Evolutionary conservation across 2,797 vertebrate species (phyloP), one percentile per base, ranked within the genome.

Genomic region (Aeoliscus strigatus): DNA sequence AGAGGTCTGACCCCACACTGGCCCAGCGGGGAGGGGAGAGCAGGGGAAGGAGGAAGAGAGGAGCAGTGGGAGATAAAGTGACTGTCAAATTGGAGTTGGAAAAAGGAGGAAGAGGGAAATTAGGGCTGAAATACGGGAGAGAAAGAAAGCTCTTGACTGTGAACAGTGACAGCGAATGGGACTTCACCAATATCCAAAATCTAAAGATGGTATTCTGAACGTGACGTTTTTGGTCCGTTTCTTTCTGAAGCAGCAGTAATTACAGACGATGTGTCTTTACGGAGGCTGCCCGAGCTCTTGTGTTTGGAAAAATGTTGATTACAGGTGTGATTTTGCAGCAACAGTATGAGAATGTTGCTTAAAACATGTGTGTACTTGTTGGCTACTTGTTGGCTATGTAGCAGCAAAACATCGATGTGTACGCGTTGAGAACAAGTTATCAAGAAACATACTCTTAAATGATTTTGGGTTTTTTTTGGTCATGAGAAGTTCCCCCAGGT

Each of bases 261-360:
- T 75, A 81, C 30, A 77, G 76, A 32, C 42, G 23, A n/a, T 56
- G 35, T 42, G 49, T 55, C 8, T 51, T 11, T 61, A 12, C n/a
- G 30, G 58, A 51, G 3, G 33, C 48, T 32, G 57, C 61, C 73
- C 66, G 75, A 56, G 43, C 50, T 66, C 43, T 60, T 68, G 50
- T 51, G n/a, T n/a, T n/a, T 33, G 18, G 36, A 74, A 64, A 54
- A 77, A 73, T 78, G 64, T 69, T 78, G 74, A 84, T 82, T 76
- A 79, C 32, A 80, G 70, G 60, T 58, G 41, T 0, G 21, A 60
- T 70, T 57, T 64, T 55, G 45, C 45, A 60, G 48, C 51, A 56
- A 48, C 44, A 42, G 56, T n/a, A 42, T 30, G 17, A 58, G 54
- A 38, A 70, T 60, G 48, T 33, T 0, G 25, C 38, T 39, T 17